Conservation (phyloP, 2,888 invertebrate species). For the Ectemnius lituratus region DNA sequence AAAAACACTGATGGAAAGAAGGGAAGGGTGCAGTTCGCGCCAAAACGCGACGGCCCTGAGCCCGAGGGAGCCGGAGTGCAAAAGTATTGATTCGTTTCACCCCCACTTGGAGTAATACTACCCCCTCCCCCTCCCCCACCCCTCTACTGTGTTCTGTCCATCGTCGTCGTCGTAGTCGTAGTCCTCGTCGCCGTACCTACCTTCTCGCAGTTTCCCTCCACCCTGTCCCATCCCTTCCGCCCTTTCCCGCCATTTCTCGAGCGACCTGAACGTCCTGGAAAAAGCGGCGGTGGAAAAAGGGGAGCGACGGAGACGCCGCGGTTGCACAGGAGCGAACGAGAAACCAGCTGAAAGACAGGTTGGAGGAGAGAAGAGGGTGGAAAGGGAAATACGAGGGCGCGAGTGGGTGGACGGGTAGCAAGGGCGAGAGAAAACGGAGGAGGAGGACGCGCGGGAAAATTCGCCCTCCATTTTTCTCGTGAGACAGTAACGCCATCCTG, state of each 20-base stretch:
- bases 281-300: not conserved
- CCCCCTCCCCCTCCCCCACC: not conserved
- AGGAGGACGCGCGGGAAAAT: slow-evolving; percentile 64
- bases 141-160: slow-evolving; percentile 31
- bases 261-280: slow-evolving; percentile 20
- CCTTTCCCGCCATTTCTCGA: slow-evolving; percentile 55
- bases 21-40: slow-evolving; percentile 52
- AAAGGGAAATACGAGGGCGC: too few species aligned
- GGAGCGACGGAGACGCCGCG: not conserved
- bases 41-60: slow-evolving; percentile 69
- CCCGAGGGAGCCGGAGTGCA: slow-evolving; percentile 68
- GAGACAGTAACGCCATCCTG: slow-evolving; percentile 46
- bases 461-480: slow-evolving; percentile 63
- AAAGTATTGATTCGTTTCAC: slow-evolving; percentile 72
- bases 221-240: slow-evolving; percentile 45
- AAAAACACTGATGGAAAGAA: slow-evolving; percentile 20
- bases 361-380: too few species aligned
- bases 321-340: too few species aligned
- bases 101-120: slow-evolving; percentile 41
- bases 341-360: too few species aligned
- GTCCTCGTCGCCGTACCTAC: slow-evolving; percentile 43
- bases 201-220: slow-evolving; percentile 53
- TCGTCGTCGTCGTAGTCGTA: slow-evolving; percentile 36
- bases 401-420: slow-evolving; percentile 1
- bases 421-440: slow-evolving; percentile 15